These are phyloP conservation scores for Alca torda DNA, from an alignment of 2,797 vertebrate species.

Conservation along the genomic window DNA sequence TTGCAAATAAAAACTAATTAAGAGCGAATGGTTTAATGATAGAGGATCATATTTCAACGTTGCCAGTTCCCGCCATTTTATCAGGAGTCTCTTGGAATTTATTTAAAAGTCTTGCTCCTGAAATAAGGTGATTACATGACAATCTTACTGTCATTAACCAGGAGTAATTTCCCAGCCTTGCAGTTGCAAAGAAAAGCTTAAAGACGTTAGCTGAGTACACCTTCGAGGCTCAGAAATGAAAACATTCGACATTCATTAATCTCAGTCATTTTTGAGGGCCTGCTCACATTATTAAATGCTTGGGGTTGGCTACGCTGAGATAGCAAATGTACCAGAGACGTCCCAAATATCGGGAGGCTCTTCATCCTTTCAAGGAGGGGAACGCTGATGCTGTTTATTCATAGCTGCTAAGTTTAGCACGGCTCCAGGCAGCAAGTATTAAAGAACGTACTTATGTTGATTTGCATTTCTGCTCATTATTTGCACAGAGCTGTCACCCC, in stretches of 20 bases:
- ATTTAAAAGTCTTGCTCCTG: constrained; percentile 43
- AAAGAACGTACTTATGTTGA: background rate
- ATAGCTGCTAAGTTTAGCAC: constrained; percentile 28
- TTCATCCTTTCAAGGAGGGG: background rate
- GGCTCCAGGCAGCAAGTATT: background rate
- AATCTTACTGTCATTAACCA: constrained; percentile 27
- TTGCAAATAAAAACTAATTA: constrained; percentile 61
- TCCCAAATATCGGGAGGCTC: background rate
- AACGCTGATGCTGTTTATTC: constrained; percentile 22
- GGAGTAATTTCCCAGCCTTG: constrained; percentile 41
- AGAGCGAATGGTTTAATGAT: constrained; percentile 1
- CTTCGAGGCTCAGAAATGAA: constrained; percentile 39
- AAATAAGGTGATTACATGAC: constrained; percentile 42
- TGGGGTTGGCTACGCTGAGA: background rate
- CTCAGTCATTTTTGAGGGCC: constrained; percentile 2
- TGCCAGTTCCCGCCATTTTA: background rate
- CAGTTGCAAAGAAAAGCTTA: constrained; percentile 13
- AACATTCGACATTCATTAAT: constrained; percentile 9
- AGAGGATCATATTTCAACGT: background rate
- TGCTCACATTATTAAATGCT: background rate
- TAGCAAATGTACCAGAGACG: background rate
- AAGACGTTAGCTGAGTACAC: background rate
- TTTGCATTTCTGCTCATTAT: constrained; percentile 41
- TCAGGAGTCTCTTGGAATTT: background rate
- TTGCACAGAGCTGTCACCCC: background rate